Percentiles rank a stretch among this genome's conserved stretches.
These are phyloP conservation scores for Poliocrania exsul DNA, from an alignment of 2,797 vertebrate genomes.

Conservation along the genomic window DNA sequence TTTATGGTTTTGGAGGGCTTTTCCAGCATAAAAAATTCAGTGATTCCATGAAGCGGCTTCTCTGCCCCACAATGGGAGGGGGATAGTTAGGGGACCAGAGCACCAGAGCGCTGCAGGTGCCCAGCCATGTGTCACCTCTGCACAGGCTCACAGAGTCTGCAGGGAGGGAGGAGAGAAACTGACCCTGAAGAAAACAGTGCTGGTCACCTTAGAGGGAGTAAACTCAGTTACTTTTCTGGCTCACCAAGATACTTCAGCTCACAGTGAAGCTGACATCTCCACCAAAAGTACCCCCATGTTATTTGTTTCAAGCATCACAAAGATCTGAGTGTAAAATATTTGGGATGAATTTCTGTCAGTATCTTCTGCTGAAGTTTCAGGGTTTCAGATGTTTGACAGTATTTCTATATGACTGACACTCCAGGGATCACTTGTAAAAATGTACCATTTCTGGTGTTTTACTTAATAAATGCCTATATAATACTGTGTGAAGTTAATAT, in stretches of 20 bases:
- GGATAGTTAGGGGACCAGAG: background rate
- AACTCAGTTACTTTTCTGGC: background rate
- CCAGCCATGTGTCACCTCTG: background rate
- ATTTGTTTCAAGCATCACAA: background rate
- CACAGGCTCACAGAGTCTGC: rapidly evolving
- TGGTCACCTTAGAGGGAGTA: background rate
- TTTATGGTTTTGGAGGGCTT: background rate
- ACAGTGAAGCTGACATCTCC: background rate
- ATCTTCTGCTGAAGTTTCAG: background rate
- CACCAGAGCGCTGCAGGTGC: background rate
- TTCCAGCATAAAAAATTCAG: background rate
- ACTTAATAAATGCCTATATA: background rate
- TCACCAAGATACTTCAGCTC: background rate
- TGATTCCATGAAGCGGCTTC: background rate
- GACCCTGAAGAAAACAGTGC: background rate
- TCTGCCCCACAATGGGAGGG: background rate
- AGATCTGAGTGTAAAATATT: background rate
- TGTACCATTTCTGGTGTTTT: background rate
- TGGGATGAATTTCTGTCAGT: background rate
- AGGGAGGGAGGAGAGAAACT: background rate
- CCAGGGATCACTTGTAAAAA: background rate
- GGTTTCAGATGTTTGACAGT: background rate
- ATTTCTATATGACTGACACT: background rate
- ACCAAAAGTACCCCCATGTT: background rate
- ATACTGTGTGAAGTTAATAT: background rate